phyloP scores from a whole-genome alignment of 2,113 vertebrate genomes.

The Ginglymostoma cirratum region DNA sequence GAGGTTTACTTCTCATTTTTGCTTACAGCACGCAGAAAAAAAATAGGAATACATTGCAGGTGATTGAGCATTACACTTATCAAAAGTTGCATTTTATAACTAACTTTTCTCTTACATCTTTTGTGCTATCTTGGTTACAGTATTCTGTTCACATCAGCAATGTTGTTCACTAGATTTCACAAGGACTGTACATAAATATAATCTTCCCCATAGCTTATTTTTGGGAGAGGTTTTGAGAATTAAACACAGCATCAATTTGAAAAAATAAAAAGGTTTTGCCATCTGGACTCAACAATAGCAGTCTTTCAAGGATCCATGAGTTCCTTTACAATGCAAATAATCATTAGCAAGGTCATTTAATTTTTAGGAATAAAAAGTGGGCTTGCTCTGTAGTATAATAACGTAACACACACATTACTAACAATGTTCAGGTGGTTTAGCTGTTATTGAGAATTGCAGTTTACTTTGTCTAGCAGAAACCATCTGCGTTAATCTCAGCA shows the following conservation, averaged over 20 bases:
- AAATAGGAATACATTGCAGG: background rate
- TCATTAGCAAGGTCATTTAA: background rate
- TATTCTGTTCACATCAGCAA: background rate
- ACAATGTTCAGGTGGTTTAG: background rate
- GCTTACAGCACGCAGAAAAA: background rate
- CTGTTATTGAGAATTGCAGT: constrained; percentile 14
- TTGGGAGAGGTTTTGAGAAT: background rate
- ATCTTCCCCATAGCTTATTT: background rate
- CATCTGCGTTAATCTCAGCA: background rate
- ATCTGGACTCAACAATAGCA: background rate
- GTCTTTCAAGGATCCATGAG: background rate
- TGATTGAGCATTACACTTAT: background rate
- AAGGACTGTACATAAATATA: background rate
- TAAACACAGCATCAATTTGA: background rate
- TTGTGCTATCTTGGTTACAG: background rate
- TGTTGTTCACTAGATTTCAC: background rate
- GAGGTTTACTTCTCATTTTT: background rate
- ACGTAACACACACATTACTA: background rate
- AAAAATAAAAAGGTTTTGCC: background rate
- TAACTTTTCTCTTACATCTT: background rate
- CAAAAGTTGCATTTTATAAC: background rate
- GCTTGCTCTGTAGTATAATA: background rate
- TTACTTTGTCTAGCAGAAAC: background rate
- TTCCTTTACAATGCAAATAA: background rate
- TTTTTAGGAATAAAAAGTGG: constrained; percentile 1